Base-by-base conservation (phyloP, 2,113 vertebrate genomes). In the Aramus guarauna region DNA sequence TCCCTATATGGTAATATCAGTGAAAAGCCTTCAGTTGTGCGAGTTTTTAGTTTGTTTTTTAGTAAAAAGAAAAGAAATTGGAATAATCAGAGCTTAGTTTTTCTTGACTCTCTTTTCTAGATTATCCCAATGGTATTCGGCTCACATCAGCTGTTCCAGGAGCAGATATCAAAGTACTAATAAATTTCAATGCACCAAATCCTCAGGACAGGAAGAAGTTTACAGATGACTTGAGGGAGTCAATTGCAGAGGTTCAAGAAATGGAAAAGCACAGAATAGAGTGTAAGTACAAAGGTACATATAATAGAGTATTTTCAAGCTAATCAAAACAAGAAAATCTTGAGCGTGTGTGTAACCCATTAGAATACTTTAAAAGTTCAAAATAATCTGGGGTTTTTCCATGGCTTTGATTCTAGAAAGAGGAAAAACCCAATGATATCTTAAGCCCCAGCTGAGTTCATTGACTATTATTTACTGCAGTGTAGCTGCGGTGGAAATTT, bases 191-290 rank as follows among this genome's bases (percentile, higher is more conserved):
- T 6, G 99, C 99, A n/a, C 99, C 99, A 69, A 99, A 99, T 94
- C 99, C 99, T 95, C 99, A 99, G 97, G 99, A 99, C 97, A 99
- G 99, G 92, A 99, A 99, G 95, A 99, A 99, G 97, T 99, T 99
- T 96, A 99, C 99, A 0, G 99, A 99, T 26, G 99, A 99, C 95
- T 97, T 99, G 86, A 98, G 99, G 91, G 99, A 99, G 86, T 99
- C 99, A 14, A 98, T 99, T 21, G 99, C 99, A 5, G 99, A 99
- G 94, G 99, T 99, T 75, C 99, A 99, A 96, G 99, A 99, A 97
- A 99, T 99, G 99, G 99, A 99, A 98, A 99, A 99, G 96, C 99
- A 99, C 98, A 98, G 99, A 94, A 99, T 99, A 98, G 99, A 99
- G 96, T 99, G 99, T 99, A 92, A 99, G 99, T 96, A 96, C 75